Conservation (phyloP, 2,797 vertebrate species). For the Sebastes melanostomus region DNA sequence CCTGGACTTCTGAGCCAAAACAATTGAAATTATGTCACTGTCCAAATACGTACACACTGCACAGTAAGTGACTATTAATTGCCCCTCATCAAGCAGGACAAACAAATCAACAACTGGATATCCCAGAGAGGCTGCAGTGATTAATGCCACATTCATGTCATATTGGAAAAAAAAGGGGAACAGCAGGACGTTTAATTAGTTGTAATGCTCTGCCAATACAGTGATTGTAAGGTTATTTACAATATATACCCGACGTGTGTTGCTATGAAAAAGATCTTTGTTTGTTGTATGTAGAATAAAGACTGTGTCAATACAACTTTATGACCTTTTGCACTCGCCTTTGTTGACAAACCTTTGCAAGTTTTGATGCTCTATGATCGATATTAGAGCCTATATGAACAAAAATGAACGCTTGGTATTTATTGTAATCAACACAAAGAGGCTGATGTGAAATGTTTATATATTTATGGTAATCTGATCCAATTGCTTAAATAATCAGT, state of each 20-base stretch:
- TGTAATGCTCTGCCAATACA: neutral
- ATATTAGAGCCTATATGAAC: neutral
- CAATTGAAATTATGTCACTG: constrained; percentile 16
- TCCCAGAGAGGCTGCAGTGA: constrained; percentile 26
- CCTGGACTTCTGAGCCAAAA: constrained; percentile 12
- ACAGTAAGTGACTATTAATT: constrained; percentile 47
- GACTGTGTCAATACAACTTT: neutral
- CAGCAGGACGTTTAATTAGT: constrained; percentile 26
- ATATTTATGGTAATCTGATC: neutral
- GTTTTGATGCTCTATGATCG: fast-evolving
- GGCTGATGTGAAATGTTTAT: neutral
- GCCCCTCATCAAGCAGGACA: constrained; percentile 16
- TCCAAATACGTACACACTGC: constrained; percentile 1
- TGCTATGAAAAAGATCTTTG: neutral
- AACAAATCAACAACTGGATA: constrained; percentile 42
- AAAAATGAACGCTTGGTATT: neutral
- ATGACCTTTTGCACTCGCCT: neutral
- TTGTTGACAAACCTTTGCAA: neutral
- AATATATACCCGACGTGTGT: neutral
- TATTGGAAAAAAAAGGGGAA: constrained; percentile 4
- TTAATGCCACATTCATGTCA: constrained; percentile 28
- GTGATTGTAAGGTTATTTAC: constrained; percentile 6
- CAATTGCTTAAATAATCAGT: neutral
- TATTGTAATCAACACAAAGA: neutral
- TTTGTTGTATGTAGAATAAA: neutral